Percentiles rank a stretch among this genome's conserved stretches.
phyloP scores from a whole-genome alignment of 2,797 vertebrate species.

The Notolepis coatsorum region DNA sequence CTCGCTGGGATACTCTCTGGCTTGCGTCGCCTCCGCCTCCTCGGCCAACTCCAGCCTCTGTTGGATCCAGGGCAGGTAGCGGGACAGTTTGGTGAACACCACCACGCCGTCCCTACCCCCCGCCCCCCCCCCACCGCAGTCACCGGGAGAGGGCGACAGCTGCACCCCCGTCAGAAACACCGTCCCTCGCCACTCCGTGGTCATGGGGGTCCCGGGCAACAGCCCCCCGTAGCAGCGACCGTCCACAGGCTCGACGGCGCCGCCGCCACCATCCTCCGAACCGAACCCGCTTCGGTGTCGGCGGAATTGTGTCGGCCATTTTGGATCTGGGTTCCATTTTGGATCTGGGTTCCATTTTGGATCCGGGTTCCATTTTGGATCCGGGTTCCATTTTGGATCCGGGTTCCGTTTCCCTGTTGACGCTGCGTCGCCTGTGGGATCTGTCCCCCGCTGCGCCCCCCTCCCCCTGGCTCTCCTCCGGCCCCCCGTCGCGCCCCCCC shows the following conservation, averaged over 20 bases:
- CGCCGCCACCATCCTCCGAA: fast-evolving
- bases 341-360: background rate
- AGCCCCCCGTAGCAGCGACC: background rate
- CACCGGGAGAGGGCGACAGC: conserved; percentile 44
- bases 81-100: conserved; percentile 88
- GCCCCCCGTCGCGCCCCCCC: too few species aligned
- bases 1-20: background rate
- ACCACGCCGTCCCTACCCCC: background rate
- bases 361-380: background rate
- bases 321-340: background rate
- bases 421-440: background rate
- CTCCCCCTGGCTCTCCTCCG: background rate
- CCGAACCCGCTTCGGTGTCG: background rate
- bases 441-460: too few species aligned
- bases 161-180: conserved; percentile 89
- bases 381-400: too few species aligned
- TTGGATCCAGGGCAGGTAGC: conserved; percentile 86
- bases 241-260: background rate
- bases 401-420: background rate
- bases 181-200: conserved; percentile 78
- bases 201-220: conserved; percentile 78
- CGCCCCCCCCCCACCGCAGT: conserved; percentile 13
- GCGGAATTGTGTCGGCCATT: background rate
- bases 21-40: conserved; percentile 4
- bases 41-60: conserved; percentile 38